Base-by-base conservation (phyloP, 2,797 vertebrate species). In the Rhynchonycteris naso region DNA sequence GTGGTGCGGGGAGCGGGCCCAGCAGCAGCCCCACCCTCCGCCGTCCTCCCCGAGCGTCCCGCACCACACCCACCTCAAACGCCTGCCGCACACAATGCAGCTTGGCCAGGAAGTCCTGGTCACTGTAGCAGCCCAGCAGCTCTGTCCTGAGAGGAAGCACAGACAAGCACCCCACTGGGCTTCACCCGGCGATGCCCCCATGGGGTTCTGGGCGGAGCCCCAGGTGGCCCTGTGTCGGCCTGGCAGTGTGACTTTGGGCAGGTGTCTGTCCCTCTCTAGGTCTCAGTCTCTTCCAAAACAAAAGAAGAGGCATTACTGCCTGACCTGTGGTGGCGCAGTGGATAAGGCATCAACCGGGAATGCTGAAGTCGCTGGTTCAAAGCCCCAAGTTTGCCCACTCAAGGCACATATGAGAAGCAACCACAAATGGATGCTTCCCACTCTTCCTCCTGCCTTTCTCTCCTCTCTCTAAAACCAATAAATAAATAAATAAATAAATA, bases 71-170 rank as follows among this genome's bases (percentile, higher is more conserved):
- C 75, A 99, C 99, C 99, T 99, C 98, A 92, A 99, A 99, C 83
- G 99, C 99, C 98, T 99, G 99, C 92, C 99, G 99, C 96, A 99
- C 98, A 35, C 99, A 99, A 15, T 99, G 99, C 87, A 99, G 98
- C 97, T 99, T 99, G 0, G 99, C 99, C 14, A 99, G 98, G 96
- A 99, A 99, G 98, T 99, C 99, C 84, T 99, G 99, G 97, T 99
- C 99, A 2, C 98, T 98, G 95, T 99, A 99, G 98, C 99, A 99
- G 98, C 99, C 99, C 96, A 99, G 98, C 95, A 99, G 97, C 97
- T 99, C 99, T 3, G 99, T 99, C 98, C 99, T 99, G 96, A 50
- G 97, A 69, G 89, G 30, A 95, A 92, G 90, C 28, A 11, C 35
- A 63, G 66, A 63, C 0, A 30, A 68, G 91, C 38, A 28, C 7